Conservation (phyloP, 2,888 invertebrate species). For the Calameuta idolon region DNA sequence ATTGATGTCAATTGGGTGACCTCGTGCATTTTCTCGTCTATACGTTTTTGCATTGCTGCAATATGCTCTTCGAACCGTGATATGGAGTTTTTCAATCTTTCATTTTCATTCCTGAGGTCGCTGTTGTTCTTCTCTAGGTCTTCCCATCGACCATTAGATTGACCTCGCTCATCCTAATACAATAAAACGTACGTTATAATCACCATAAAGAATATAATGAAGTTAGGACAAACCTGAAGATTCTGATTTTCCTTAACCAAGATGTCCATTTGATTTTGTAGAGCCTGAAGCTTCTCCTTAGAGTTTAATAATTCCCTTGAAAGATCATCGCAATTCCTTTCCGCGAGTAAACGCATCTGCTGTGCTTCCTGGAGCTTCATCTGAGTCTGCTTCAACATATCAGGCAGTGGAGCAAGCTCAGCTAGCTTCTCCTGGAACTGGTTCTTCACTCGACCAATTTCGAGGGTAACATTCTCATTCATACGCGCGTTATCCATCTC, state of each 20-base stretch:
- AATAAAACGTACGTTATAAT: background rate
- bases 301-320: conserved; percentile 74
- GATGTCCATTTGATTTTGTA: conserved; percentile 59
- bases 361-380: conserved; percentile 77
- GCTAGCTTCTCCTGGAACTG: conserved; percentile 81
- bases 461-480: conserved; percentile 78
- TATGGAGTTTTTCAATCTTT: conserved; percentile 68
- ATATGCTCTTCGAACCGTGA: conserved; percentile 72
- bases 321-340: conserved; percentile 76
- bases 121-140: conserved; percentile 68
- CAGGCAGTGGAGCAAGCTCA: conserved; percentile 77
- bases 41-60: conserved; percentile 72
- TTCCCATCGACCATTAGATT: conserved; percentile 32
- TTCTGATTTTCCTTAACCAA: conserved; percentile 49
- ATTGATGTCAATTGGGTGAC: conserved; percentile 75
- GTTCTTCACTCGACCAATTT: conserved; percentile 76
- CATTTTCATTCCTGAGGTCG: conserved; percentile 70
- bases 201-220: background rate
- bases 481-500: conserved; percentile 79
- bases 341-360: conserved; percentile 75
- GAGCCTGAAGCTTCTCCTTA: conserved; percentile 71
- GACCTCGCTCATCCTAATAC: conserved; percentile 19
- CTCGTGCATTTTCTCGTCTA: conserved; percentile 78
- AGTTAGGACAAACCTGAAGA: conserved; percentile 37
- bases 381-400: conserved; percentile 77